These are phyloP conservation scores for Galleria mellonella DNA, from an alignment of 1,140 invertebrate genomes.

Conservation along the genomic window DNA sequence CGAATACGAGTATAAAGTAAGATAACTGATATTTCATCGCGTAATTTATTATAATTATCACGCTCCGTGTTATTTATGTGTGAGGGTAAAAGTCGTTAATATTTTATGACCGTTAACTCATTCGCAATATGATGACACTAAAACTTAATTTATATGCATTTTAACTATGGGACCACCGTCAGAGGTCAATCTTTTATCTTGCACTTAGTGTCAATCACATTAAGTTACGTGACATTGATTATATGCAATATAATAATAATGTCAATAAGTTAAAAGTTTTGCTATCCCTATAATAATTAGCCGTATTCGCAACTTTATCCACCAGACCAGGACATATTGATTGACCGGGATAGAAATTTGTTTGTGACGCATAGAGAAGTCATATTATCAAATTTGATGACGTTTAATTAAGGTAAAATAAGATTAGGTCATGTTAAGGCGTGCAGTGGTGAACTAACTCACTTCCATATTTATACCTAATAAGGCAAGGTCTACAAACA, in stretches of 20 bases:
- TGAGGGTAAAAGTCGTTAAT: slow-evolving; percentile 17
- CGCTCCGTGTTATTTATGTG: slow-evolving; percentile 28
- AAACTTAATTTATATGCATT: slow-evolving; percentile 1
- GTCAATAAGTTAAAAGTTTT: no score
- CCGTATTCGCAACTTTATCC: no score
- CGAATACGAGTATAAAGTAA: background rate
- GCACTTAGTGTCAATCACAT: background rate
- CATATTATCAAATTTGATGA: no score
- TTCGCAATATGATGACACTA: background rate
- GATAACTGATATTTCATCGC: background rate
- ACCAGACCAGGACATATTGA: no score
- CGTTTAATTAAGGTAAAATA: no score
- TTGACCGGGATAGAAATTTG: no score
- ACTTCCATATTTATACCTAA: no score
- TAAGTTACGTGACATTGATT: background rate
- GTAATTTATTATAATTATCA: slow-evolving; percentile 3
- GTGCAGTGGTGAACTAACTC: no score
- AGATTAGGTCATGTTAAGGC: no score
- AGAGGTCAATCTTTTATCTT: background rate
- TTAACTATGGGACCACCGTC: background rate
- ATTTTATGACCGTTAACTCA: slow-evolving; percentile 12
- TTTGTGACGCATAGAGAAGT: no score
- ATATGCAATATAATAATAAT: background rate
- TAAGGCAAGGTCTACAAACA: no score
- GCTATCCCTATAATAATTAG: no score